phyloP scores from a whole-genome alignment of 1,140 invertebrate species.

The Drosophila kikkawai region DNA sequence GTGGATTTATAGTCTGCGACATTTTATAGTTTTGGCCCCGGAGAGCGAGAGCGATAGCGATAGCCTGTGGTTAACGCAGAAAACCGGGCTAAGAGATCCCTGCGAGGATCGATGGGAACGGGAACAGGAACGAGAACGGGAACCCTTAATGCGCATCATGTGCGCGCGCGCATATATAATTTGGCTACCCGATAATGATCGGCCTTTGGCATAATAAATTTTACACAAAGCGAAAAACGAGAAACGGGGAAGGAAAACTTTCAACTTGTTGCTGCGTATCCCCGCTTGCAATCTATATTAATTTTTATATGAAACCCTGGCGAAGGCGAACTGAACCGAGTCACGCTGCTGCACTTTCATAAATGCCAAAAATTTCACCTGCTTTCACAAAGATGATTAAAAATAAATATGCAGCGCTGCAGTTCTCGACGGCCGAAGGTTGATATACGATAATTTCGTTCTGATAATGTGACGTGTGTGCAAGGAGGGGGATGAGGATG shows the following conservation, averaged over 20 bases:
- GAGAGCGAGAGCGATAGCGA: not conserved
- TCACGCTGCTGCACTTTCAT: slow-evolving; percentile 82
- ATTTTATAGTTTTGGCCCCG: slow-evolving; percentile 79
- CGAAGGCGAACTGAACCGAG: slow-evolving; percentile 28
- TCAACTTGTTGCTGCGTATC: slow-evolving; percentile 68
- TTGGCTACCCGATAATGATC: slow-evolving; percentile 84
- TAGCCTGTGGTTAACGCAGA: slow-evolving; percentile 57
- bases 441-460: slow-evolving; percentile 83
- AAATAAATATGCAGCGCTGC: slow-evolving; percentile 79
- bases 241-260: slow-evolving; percentile 59
- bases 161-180: slow-evolving; percentile 84
- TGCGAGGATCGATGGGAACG: slow-evolving; percentile 27
- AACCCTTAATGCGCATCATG: slow-evolving; percentile 78
- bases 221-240: slow-evolving; percentile 58
- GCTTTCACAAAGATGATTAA: slow-evolving; percentile 84
- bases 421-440: slow-evolving; percentile 47
- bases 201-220: slow-evolving; percentile 84
- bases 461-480: slow-evolving; percentile 74
- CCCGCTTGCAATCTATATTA: slow-evolving; percentile 80
- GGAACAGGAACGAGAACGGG: slow-evolving; percentile 31
- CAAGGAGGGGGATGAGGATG: slow-evolving; percentile 29
- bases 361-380: slow-evolving; percentile 84
- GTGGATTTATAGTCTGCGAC: slow-evolving; percentile 84
- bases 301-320: slow-evolving; percentile 69
- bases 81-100: slow-evolving; percentile 18